A percentile compares a stretch with the other conserved stretches of the same genome.
Conservation (phyloP, 1,140 invertebrate genomes). For the Carcinoscorpius rotundicauda region DNA sequence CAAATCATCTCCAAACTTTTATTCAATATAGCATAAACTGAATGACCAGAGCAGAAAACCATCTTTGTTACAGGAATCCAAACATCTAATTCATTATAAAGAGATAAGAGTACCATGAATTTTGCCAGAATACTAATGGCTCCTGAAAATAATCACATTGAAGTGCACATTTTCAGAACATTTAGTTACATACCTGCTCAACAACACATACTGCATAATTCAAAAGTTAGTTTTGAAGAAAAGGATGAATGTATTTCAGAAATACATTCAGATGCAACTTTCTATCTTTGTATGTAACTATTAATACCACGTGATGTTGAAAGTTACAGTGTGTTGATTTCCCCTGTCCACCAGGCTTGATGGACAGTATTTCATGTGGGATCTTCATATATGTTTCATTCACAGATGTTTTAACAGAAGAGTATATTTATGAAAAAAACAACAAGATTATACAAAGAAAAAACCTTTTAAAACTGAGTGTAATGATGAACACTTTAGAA, state of each 20-base stretch:
- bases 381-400: constrained; percentile 12
- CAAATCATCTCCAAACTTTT: neutral
- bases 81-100: neutral
- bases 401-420: constrained; percentile 6
- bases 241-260: constrained; percentile 77
- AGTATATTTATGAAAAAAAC: too few species aligned
- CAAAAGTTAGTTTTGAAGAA: constrained; percentile 71
- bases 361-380: constrained; percentile 10
- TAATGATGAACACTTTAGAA: too few species aligned
- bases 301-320: constrained; percentile 63
- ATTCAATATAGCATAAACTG: neutral
- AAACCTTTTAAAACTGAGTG: too few species aligned
- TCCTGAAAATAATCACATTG: neutral
- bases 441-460: too few species aligned
- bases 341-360: constrained; percentile 51
- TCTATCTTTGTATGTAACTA: constrained; percentile 78
- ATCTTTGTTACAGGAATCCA: neutral
- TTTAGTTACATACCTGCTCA: constrained; percentile 51
- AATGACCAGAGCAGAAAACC: neutral
- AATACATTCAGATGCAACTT: constrained; percentile 63
- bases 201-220: constrained; percentile 86
- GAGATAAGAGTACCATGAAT: neutral
- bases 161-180: neutral
- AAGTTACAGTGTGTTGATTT: constrained; percentile 56
- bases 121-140: neutral